Evolutionary conservation across 2,888 invertebrate species (phyloP).

Genomic region (Amphipyra tragopoginis): DNA sequence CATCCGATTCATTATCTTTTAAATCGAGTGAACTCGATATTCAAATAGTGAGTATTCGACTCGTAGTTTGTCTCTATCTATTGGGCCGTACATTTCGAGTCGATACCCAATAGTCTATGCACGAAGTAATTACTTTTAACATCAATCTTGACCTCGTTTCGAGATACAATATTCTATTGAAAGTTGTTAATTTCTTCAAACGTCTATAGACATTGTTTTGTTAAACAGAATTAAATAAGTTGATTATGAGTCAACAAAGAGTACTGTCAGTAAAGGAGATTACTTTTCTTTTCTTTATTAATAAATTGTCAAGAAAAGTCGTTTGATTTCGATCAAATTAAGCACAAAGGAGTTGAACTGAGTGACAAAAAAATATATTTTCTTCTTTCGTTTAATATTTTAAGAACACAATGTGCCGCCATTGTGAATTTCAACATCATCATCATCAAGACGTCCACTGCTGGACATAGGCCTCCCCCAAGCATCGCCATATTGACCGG

Average conservation of each 20-base stretch:
- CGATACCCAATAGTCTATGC: constrained; percentile 61
- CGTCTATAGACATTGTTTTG: constrained; percentile 35
- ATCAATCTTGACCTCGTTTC: constrained; percentile 65
- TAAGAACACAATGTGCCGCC: too few relatives aligned
- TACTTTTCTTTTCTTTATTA: constrained; percentile 13
- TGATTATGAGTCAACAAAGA: constrained; percentile 25
- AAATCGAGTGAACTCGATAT: constrained; percentile 17
- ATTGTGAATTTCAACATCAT: too few relatives aligned
- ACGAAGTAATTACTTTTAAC: constrained; percentile 69
- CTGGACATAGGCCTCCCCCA: too few relatives aligned
- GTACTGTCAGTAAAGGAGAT: constrained; percentile 6
- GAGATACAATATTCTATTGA: constrained; percentile 47
- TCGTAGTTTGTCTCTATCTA: constrained; percentile 43
- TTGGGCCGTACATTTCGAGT: constrained; percentile 51
- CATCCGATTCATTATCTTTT: neutral
- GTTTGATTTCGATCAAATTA: neutral
- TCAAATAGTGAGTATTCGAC: constrained; percentile 24
- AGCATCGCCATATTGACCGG: too few relatives aligned
- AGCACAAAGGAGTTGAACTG: neutral
- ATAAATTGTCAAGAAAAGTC: neutral
- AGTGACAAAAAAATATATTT: too few relatives aligned
- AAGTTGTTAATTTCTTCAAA: constrained; percentile 43
- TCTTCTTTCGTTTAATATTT: too few relatives aligned
- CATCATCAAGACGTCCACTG: too few relatives aligned
- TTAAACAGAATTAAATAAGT: constrained; percentile 37